Conservation (phyloP, 1,140 invertebrate genomes). For the Musca domestica region DNA sequence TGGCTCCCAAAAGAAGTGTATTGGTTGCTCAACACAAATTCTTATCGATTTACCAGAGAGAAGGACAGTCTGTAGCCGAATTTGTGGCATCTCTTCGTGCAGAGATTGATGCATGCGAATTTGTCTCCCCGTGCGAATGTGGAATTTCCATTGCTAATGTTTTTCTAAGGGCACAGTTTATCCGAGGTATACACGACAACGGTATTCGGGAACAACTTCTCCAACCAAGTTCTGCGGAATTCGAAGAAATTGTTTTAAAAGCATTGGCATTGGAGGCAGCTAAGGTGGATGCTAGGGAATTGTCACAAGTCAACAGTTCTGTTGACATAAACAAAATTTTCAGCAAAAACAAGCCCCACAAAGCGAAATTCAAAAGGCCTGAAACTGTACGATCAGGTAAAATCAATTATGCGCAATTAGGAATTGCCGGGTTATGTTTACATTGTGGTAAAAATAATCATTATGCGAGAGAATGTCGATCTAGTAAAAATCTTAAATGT, state of each 20-base stretch:
- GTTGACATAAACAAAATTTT: no score
- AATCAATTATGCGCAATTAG: not conserved
- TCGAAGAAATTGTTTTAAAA: not conserved
- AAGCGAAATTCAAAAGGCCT: not conserved
- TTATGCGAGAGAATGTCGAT: not conserved
- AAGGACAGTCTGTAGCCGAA: not conserved
- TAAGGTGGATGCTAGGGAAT: not conserved
- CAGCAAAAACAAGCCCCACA: no score
- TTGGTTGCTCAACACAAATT: not conserved
- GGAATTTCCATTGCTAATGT: constrained; percentile 6
- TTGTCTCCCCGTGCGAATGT: not conserved
- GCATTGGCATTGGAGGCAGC: constrained; percentile 2
- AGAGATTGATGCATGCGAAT: not conserved
- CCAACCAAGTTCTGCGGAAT: not conserved
- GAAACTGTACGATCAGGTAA: not conserved
- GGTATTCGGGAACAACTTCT: no score
- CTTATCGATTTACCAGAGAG: not conserved
- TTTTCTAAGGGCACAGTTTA: constrained; percentile 3
- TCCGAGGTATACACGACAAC: not conserved
- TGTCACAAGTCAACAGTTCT: no score
- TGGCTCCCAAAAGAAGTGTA: not conserved
- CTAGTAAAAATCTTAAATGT: not conserved
- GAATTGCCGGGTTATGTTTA: constrained; percentile 4
- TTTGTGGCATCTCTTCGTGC: not conserved
- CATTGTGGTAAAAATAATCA: not conserved